These are phyloP conservation scores for Halcyon malimbica DNA, from an alignment of 2,113 vertebrate genomes.

Conservation along the genomic window DNA sequence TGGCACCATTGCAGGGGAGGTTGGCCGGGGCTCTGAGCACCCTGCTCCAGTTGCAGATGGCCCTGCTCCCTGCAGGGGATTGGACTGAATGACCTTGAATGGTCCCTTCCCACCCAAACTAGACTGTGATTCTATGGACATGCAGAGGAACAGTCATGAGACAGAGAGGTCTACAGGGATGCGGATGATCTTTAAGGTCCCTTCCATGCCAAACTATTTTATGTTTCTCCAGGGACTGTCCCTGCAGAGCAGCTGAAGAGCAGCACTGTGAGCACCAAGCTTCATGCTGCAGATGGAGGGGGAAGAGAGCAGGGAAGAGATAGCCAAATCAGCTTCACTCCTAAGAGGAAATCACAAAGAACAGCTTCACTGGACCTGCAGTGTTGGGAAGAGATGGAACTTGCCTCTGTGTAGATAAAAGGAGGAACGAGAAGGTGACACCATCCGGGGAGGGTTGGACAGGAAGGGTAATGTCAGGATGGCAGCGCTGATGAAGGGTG, in stretches of 20 bases:
- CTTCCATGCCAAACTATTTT: background rate
- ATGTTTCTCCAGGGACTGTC: background rate
- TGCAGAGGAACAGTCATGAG: background rate
- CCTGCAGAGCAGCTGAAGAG: background rate
- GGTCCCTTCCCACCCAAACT: background rate
- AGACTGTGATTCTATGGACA: too few species aligned
- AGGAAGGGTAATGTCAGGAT: background rate
- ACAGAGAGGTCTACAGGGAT: background rate
- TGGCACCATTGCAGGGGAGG: background rate
- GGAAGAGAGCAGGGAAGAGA: background rate
- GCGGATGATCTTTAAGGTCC: background rate
- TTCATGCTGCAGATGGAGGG: background rate
- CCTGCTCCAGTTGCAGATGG: background rate
- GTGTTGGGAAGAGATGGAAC: rapidly evolving
- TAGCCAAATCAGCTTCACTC: background rate
- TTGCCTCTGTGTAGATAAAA: background rate
- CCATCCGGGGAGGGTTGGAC: background rate
- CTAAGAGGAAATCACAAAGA: background rate
- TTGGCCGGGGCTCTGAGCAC: background rate
- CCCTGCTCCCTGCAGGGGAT: background rate
- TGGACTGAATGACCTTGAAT: background rate
- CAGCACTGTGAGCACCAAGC: background rate
- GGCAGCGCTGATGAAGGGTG: background rate
- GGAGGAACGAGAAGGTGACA: background rate
- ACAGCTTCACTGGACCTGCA: background rate